Base-by-base conservation (phyloP, 2,888 invertebrate species). In the Dusona sp. region DNA sequence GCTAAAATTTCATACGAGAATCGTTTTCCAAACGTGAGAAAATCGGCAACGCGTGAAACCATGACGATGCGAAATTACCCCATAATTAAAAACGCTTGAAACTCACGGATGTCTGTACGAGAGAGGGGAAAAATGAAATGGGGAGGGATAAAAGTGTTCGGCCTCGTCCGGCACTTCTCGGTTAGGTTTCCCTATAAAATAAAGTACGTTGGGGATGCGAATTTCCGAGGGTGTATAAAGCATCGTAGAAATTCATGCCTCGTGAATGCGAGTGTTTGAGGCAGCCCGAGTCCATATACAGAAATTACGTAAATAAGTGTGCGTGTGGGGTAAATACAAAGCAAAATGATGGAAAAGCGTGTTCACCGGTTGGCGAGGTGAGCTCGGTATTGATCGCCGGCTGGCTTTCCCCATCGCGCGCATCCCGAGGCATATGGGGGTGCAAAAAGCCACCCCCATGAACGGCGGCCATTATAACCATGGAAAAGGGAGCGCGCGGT, bases 341-440 rank as follows among this genome's bases (percentile, higher is more conserved):
- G 64, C 42, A 36, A 68, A 81, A 81, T 77, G 77, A 86, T 73
- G 86, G 84, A 84, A 86, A 84, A 86, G 80, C 85, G 80, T 45
- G 83, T 77, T 64, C 75, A 22, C 79, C 48, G 77, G 64, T 38
- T 33, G 77, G 4, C 22, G 42, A 79, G 77, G 81, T 70, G 73
- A 73, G 86, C 57, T 86, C 57, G 83, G 89, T 92, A 92, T 92
- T 92, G 92, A 92, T 92, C 92, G 92, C 22, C 83, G 67, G 51
- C 72, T 70, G 78, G 81, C 77, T 88, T 91, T 91, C 79, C 91
- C 90, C 90, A 89, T 87, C 85, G 87, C 83, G 83, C 81, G 85
- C 86, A 87, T 88, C 89, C 89, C 90, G 68, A 22, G 64, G 48
- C 22, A 54, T 42, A 92, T 91, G 92, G 92, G 93, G 93, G 90